Conservation (phyloP, 1,140 invertebrate genomes). For the Ceratina australensis region DNA sequence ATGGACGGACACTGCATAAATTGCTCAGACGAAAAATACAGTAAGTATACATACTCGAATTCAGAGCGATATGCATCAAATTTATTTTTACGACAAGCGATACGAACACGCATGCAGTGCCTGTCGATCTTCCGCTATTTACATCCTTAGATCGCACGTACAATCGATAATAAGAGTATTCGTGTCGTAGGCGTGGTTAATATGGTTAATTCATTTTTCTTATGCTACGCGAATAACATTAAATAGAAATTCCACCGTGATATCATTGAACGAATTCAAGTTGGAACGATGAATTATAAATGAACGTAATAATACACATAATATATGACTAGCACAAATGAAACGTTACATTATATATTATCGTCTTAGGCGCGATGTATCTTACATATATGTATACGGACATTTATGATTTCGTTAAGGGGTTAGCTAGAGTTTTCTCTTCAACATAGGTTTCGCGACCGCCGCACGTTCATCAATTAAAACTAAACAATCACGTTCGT, state of each 20-base stretch:
- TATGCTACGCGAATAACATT: too few species aligned
- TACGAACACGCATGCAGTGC: constrained; percentile 49
- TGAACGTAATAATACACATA: background rate
- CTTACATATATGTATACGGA: constrained; percentile 10
- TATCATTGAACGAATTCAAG: background rate
- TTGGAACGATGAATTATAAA: background rate
- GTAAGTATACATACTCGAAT: constrained; percentile 17
- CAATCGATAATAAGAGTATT: background rate
- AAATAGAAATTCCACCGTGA: background rate
- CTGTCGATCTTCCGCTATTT: constrained; percentile 33
- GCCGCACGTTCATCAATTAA: constrained; percentile 1
- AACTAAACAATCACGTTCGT: constrained; percentile 8
- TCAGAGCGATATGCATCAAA: constrained; percentile 21
- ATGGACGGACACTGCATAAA: constrained; percentile 59
- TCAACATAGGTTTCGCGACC: constrained; percentile 20
- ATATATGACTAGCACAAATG: background rate
- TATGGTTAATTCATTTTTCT: too few species aligned
- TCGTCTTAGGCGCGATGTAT: constrained; percentile 9
- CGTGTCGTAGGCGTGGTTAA: background rate
- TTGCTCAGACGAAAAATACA: constrained; percentile 1
- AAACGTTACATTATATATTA: background rate
- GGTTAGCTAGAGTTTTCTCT: constrained; percentile 17
- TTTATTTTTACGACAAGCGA: constrained; percentile 25
- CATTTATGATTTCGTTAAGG: constrained; percentile 28
- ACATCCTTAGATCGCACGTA: background rate